Conservation (phyloP, 1,140 invertebrate genomes). For the Branchinecta lynchi region DNA sequence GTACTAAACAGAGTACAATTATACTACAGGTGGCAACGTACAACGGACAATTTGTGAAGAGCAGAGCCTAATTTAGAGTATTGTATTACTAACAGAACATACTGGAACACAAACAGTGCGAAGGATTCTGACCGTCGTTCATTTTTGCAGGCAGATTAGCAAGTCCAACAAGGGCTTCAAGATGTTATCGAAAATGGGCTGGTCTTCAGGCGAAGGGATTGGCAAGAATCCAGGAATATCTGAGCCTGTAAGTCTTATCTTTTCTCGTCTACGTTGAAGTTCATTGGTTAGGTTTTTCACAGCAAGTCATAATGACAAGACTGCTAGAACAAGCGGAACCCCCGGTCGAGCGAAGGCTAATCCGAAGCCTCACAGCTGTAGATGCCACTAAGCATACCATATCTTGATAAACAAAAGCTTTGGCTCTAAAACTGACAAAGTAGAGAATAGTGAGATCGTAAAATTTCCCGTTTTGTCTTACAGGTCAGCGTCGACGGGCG, state of each 20-base stretch:
- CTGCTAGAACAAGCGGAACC: not conserved
- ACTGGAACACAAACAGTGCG: no score
- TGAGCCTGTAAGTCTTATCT: slow-evolving; percentile 51
- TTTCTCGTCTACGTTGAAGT: not conserved
- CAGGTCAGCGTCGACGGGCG: not conserved
- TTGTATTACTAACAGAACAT: no score
- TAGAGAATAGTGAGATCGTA: not conserved
- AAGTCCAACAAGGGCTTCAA: slow-evolving; percentile 73
- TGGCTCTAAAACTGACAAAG: not conserved
- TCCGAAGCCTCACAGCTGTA: not conserved
- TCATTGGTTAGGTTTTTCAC: not conserved
- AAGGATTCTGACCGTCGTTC: not conserved
- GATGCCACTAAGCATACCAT: not conserved
- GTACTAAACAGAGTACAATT: no score
- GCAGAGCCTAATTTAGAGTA: no score
- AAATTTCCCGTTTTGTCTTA: not conserved
- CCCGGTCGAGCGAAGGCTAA: not conserved
- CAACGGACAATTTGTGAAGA: no score
- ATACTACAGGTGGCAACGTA: no score
- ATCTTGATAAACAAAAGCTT: not conserved
- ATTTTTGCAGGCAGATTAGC: slow-evolving; percentile 47
- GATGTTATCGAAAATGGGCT: slow-evolving; percentile 75
- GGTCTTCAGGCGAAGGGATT: slow-evolving; percentile 67
- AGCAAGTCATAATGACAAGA: no score
- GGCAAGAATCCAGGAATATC: slow-evolving; percentile 55